Base-by-base conservation (phyloP, 1,140 invertebrate species). In the Drosophila kepulauana region DNA sequence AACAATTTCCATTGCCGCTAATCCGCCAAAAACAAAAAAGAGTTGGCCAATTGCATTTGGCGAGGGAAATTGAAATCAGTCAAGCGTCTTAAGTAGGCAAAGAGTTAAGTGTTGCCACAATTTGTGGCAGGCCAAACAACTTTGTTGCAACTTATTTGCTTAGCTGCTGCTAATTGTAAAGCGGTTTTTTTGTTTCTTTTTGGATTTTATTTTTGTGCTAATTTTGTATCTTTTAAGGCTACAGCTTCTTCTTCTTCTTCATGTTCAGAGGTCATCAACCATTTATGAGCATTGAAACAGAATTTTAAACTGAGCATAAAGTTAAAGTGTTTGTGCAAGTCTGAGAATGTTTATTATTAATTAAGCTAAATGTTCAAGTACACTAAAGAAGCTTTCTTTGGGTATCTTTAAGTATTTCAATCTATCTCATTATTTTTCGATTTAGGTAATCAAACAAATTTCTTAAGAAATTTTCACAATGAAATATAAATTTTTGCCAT, bases 21-120 rank as follows among this genome's bases (percentile, higher is more conserved):
- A 58, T 58, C 69, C 13, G 13, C 13, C 8, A 15, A 56, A 8
- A 62, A 56, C 11, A 16, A n/a, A 20, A n/a, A 30, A 16, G 33
- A 38, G 33, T 43, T 56, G 7, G 48, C 25, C 13, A 71, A 63
- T 64, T 38, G 35, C 35, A 38, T 38, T 38, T 38, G 35, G 1
- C 35, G 35, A 25, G 73, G 15, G 25, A 59, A 64, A 75, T 71
- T 70, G 65, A 72, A 72, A 64, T 56, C 74, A 25, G 11, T 33
- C 16, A 41, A 72, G 61, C 72, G 67, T 58, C 15, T 8, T 15
- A 35, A 43, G 38, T 73, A 58, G 49, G 62, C 61, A 28, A 48
- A 35, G n/a, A 43, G 5, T n/a, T 33, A 41, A 43, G 10, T 45
- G 25, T 64, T 64, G 43, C 69, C 63, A 59, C 70, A 72, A 49